A percentile compares a stretch with the other conserved stretches of the same genome.
Evolutionary conservation across 2,113 vertebrate genomes (phyloP).

Genomic region (Callaeas wilsoni): DNA sequence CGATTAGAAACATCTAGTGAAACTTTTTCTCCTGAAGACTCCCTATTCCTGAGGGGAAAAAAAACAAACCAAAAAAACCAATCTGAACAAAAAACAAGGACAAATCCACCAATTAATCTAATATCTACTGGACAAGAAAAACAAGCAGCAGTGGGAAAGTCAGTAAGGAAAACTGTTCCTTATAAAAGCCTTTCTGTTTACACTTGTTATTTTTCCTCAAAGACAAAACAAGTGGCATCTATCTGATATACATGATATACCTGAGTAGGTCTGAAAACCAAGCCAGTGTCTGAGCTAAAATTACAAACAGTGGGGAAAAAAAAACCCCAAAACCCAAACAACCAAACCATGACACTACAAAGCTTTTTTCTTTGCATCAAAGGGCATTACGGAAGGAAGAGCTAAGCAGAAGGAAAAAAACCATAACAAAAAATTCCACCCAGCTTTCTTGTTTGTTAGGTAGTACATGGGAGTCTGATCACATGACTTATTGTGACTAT

Average conservation of each 20-base stretch:
- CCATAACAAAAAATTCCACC: fast-evolving
- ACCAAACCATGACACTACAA: not conserved
- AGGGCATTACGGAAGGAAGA: not conserved
- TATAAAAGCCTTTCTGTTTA: not conserved
- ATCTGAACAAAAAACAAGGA: not conserved
- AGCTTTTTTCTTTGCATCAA: not conserved
- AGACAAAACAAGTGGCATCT: not conserved
- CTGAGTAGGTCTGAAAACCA: not conserved
- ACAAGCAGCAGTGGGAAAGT: not conserved
- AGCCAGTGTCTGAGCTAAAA: not conserved
- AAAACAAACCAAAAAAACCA: not conserved
- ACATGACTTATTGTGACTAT: not conserved
- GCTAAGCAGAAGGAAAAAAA: not conserved
- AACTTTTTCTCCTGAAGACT: not conserved
- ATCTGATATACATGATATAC: not conserved
- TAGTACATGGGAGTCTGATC: not conserved
- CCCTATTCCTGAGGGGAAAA: not conserved
- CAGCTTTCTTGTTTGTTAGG: not conserved
- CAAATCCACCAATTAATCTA: not conserved
- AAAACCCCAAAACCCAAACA: not conserved
- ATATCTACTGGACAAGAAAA: not conserved
- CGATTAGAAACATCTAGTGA: not conserved
- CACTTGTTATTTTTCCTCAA: not conserved
- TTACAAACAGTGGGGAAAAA: not conserved
- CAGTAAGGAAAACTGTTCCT: not conserved